Evolutionary conservation across 1,140 invertebrate species (phyloP), one percentile per base, ranked within the genome.

Genomic region (Batillaria attramentaria): DNA sequence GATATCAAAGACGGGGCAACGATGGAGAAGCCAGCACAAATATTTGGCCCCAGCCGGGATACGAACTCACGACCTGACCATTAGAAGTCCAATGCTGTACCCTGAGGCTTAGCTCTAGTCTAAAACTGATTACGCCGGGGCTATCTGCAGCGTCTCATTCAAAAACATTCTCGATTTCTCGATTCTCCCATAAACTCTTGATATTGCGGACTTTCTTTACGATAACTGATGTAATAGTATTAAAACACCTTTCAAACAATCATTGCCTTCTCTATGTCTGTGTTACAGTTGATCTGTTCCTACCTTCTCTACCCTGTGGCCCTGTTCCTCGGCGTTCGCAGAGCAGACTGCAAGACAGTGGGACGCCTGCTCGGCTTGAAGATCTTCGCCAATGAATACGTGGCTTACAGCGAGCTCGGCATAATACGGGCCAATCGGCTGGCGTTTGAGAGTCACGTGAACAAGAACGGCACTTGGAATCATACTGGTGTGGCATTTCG

Each of bases 381-480:
- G 66, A 89, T 87, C 33, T 89, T 90, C 70, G 73, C 89, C n/a
- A 91, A 91, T 73, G 90, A 91, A 68, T 91, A 90, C 79, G 78
- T 90, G 2, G 90, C 89, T 2, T 91, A 89, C 76, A 80, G 84
- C n/a, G 79, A 84, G 31, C 79, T 89, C 0, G 83, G 84, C 13
- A 79, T 79, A 33, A 77, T 88, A 3, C 80, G 85, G 33, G 60
- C 65, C 41, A 90, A 90, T 81, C 81, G 82, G 35, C 0, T 80
- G 20, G 62, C 75, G 13, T 74, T 83, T n/a, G 46, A 66, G 6
- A 78, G 78, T 41, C 78, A 81, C 78, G 65, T 78, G 42, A 28
- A 33, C 28, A 62, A 60, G 43, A 65, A 81, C 57, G 75, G 78
- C 0, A 83, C 66, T 41, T 80, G 79, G 76, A 35, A 60, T n/a